Conservation (phyloP, 2,113 vertebrate species). For the Passer montanus region DNA sequence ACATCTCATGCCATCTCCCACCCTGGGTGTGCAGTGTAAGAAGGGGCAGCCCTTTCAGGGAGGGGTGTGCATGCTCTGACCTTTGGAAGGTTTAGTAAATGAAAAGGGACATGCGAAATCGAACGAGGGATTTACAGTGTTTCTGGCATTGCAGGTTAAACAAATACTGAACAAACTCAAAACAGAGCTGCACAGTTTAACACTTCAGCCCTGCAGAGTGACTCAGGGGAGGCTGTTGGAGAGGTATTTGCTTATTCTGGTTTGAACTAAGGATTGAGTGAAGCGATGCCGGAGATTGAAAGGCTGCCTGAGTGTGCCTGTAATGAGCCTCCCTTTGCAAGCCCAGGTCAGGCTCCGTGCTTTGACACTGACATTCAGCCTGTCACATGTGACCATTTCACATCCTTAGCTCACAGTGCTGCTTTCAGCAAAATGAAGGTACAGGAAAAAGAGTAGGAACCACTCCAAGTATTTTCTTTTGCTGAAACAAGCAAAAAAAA, state of each 20-base stretch:
- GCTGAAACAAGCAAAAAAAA: background rate
- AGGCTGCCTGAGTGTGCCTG: background rate
- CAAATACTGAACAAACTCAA: conserved; percentile 69
- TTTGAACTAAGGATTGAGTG: background rate
- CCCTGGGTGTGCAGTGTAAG: conserved; percentile 24
- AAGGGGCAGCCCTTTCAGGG: conserved; percentile 28
- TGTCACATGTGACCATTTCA: conserved; percentile 12
- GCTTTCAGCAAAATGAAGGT: conserved; percentile 1
- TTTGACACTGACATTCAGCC: conserved; percentile 26
- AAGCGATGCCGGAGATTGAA: background rate
- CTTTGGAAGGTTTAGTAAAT: conserved; percentile 39
- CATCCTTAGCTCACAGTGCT: background rate
- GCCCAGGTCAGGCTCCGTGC: conserved; percentile 13
- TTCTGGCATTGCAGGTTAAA: conserved; percentile 71
- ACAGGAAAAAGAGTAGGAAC: background rate
- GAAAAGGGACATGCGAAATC: conserved; percentile 13
- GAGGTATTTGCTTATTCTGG: conserved; percentile 43
- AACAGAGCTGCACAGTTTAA: conserved; percentile 49
- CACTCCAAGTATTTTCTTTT: background rate
- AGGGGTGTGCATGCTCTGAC: conserved; percentile 13
- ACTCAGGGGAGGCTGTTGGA: background rate
- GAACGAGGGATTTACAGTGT: conserved; percentile 59
- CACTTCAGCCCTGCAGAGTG: background rate
- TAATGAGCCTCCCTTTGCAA: conserved; percentile 35
- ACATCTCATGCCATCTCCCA: conserved; percentile 26